Evolutionary conservation across 2,113 vertebrate genomes (phyloP).

Genomic region (Athene cunicularia): DNA sequence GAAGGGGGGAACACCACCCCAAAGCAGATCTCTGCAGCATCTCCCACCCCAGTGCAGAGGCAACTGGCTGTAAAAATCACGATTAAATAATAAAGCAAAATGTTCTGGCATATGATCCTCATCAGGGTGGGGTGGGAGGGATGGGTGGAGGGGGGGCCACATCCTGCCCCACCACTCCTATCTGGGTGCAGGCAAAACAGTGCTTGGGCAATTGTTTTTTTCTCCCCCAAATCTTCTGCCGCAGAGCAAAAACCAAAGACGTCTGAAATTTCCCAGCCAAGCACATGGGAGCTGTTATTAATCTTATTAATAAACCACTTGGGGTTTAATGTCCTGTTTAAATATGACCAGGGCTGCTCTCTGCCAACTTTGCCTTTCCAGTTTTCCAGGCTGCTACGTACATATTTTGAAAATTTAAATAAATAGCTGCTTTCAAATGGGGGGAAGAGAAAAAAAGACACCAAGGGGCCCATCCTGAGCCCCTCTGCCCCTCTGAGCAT

Average conservation of each 20-base stretch:
- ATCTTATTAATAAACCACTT: not conserved
- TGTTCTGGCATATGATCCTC: fast-evolving
- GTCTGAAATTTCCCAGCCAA: not conserved
- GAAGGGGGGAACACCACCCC: not conserved
- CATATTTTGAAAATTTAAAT: not conserved
- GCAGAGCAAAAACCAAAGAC: not conserved
- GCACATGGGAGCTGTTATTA: not conserved
- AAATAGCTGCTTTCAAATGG: not conserved
- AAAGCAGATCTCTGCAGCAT: fast-evolving
- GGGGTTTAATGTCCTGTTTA: not conserved
- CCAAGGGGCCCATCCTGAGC: not conserved
- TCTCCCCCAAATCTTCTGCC: not conserved
- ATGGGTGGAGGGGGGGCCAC: not conserved
- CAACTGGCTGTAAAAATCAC: too few relatives aligned
- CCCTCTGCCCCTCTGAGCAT: not conserved
- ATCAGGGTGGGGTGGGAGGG: fast-evolving
- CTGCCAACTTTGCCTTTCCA: not conserved
- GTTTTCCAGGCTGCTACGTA: not conserved
- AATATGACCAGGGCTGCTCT: not conserved
- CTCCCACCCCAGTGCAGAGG: not conserved
- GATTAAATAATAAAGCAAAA: fast-evolving
- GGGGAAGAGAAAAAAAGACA: fast-evolving
- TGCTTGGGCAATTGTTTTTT: fast-evolving
- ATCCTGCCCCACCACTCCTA: fast-evolving
- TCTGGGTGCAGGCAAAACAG: not conserved